These are phyloP conservation scores for Arge pagana DNA, from an alignment of 2,888 invertebrate species.

Conservation along the genomic window DNA sequence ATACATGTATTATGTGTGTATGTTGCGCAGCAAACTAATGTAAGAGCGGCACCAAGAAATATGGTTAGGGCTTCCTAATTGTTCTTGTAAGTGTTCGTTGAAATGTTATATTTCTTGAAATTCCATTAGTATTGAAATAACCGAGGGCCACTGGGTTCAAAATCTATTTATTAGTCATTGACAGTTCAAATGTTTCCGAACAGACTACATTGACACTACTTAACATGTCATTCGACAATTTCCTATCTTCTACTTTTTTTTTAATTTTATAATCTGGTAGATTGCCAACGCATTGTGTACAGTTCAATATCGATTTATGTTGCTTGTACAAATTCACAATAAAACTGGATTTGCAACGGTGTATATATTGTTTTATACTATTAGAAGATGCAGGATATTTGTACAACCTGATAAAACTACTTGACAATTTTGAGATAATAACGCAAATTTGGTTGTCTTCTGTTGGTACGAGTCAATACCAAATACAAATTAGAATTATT, in stretches of 20 bases:
- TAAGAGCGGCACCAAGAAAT: conserved; percentile 49
- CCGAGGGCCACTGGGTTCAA: conserved; percentile 17
- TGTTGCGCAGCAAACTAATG: conserved; percentile 55
- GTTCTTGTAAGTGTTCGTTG: conserved; percentile 51
- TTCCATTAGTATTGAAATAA: conserved; percentile 1
- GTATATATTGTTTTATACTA: too few relatives aligned
- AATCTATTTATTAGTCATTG: neutral
- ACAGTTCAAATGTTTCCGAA: too few relatives aligned
- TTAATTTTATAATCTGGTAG: too few relatives aligned
- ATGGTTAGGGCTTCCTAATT: conserved; percentile 49
- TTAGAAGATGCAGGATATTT: conserved; percentile 9
- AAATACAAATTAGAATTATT: neutral
- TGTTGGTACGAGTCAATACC: neutral
- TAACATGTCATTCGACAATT: too few relatives aligned
- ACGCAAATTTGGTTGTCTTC: neutral
- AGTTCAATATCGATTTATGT: too few relatives aligned
- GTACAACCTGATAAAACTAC: conserved; percentile 10
- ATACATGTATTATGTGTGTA: conserved; percentile 41
- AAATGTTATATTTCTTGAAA: conserved; percentile 28
- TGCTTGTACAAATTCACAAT: too few relatives aligned
- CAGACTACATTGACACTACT: too few relatives aligned
- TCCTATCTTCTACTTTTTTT: too few relatives aligned
- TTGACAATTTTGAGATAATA: conserved; percentile 3
- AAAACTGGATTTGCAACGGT: too few relatives aligned
- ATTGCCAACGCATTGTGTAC: too few relatives aligned